Conservation (phyloP, 2,888 invertebrate species). For the Philereme vetulata region DNA sequence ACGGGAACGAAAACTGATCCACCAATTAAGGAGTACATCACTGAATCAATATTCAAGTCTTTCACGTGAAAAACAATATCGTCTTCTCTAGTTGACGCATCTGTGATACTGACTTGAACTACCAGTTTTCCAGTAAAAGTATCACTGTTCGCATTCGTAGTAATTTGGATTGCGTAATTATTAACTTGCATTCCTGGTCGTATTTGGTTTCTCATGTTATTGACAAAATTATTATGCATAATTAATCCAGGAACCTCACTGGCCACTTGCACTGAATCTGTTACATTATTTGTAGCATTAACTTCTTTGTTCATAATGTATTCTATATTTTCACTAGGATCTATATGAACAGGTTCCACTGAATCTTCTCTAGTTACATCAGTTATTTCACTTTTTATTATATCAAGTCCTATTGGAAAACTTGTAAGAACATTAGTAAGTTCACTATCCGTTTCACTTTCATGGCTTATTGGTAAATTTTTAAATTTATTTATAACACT, state of each 20-base stretch:
- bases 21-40: slow-evolving; percentile 46
- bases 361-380: background rate
- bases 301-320: background rate
- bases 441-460: background rate
- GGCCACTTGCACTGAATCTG: slow-evolving; percentile 4
- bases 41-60: slow-evolving; percentile 48
- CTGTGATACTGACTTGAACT: slow-evolving; percentile 47
- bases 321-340: background rate
- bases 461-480: background rate
- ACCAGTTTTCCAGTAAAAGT: slow-evolving; percentile 51
- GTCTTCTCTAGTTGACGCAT: slow-evolving; percentile 46
- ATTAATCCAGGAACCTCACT: background rate
- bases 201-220: slow-evolving; percentile 42
- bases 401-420: background rate
- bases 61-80: slow-evolving; percentile 48
- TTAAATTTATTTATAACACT: background rate
- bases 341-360: background rate
- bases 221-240: background rate
- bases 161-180: slow-evolving; percentile 51
- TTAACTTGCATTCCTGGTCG: slow-evolving; percentile 57
- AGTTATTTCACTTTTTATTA: background rate
- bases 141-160: slow-evolving; percentile 42
- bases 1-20: slow-evolving; percentile 31
- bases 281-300: background rate
- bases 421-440: background rate